A percentile compares a stretch with the other conserved stretches of the same genome.
These are phyloP conservation scores for Idaea straminata DNA, from an alignment of 2,888 invertebrate species.

Conservation along the genomic window DNA sequence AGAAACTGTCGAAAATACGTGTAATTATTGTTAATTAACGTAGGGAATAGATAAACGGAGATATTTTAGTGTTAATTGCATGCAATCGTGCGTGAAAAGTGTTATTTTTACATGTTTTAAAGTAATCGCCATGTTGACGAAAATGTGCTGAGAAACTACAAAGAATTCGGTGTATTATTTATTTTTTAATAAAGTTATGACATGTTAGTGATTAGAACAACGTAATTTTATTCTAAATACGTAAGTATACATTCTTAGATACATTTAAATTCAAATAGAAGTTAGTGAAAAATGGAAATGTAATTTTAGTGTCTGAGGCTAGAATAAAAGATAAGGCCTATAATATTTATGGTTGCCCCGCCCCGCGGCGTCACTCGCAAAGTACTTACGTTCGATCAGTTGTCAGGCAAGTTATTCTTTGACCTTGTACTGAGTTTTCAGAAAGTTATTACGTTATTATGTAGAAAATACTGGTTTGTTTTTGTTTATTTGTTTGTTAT, in stretches of 20 bases:
- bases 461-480: neutral
- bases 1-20: neutral
- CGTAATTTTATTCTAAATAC: neutral
- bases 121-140: neutral
- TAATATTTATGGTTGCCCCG: neutral
- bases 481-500: neutral
- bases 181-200: neutral
- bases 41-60: neutral
- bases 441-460: neutral
- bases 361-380: neutral
- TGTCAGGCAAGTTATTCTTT: neutral
- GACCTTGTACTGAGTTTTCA: neutral
- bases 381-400: neutral
- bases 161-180: neutral
- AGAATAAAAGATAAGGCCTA: neutral
- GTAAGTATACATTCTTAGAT: neutral
- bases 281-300: neutral
- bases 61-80: neutral
- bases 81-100: neutral
- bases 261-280: neutral
- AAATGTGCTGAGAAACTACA: neutral
- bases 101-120: neutral
- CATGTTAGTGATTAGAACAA: neutral
- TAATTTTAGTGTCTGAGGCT: neutral
- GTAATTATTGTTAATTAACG: neutral